phyloP scores from a whole-genome alignment of 2,797 vertebrate species.

The Adelosebastes latens region DNA sequence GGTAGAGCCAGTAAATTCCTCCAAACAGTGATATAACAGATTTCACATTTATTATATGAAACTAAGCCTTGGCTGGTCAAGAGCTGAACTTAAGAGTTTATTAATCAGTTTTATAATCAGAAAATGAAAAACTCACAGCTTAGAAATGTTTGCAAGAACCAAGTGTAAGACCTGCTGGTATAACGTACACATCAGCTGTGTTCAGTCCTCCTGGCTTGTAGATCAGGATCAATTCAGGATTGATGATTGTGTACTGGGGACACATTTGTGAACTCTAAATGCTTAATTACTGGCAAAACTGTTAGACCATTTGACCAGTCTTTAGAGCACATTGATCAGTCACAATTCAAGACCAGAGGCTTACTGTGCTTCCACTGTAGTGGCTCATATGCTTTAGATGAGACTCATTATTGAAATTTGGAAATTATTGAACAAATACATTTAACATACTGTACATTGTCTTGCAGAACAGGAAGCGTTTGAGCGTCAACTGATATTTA shows the following conservation, averaged over 20 bases:
- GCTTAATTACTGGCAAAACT: background rate
- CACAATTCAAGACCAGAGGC: background rate
- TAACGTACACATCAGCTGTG: background rate
- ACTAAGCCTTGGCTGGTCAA: no score
- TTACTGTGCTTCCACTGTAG: background rate
- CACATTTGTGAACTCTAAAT: background rate
- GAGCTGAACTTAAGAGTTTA: background rate
- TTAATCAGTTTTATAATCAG: background rate
- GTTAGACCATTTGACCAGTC: background rate
- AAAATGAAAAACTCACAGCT: background rate
- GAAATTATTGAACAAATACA: background rate
- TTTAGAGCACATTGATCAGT: background rate
- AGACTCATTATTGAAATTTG: background rate
- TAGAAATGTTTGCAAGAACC: background rate
- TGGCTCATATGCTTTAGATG: background rate
- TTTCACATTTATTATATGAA: no score
- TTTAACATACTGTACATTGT: background rate
- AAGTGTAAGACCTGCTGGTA: background rate
- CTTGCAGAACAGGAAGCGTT: background rate
- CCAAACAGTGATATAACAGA: background rate
- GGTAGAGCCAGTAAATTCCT: background rate
- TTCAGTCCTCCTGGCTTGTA: background rate
- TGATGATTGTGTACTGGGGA: background rate
- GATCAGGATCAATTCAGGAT: constrained; percentile 5
- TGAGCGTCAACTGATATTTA: background rate